Evolutionary conservation across 2,888 invertebrate species (phyloP).

Genomic region (Sinelater perroti): DNA sequence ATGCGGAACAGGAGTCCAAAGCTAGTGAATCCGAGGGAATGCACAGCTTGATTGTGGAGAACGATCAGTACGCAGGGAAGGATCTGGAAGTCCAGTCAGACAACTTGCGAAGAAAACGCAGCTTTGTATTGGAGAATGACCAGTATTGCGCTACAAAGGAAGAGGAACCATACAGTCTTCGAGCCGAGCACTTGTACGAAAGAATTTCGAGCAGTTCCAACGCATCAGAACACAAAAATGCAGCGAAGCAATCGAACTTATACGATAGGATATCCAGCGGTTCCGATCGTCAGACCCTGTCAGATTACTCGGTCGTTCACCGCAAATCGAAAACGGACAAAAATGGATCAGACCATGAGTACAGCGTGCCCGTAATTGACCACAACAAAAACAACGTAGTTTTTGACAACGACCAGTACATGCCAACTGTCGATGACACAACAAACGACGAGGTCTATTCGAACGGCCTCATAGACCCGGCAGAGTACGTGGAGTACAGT

Average conservation of each 20-base stretch:
- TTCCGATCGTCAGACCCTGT: constrained; percentile 1
- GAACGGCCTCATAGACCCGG: constrained; percentile 4
- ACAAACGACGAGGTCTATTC: constrained; percentile 4
- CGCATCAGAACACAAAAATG: not conserved
- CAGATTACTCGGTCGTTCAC: constrained; percentile 18
- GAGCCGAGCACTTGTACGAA: constrained; percentile 35
- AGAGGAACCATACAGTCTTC: constrained; percentile 33
- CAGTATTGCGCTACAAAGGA: constrained; percentile 27
- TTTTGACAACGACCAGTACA: constrained; percentile 38
- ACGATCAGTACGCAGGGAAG: constrained; percentile 18
- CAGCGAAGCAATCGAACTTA: not conserved
- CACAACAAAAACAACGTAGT: constrained; percentile 36
- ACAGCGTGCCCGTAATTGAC: constrained; percentile 30
- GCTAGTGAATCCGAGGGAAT: not conserved
- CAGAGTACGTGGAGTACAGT: constrained; percentile 13
- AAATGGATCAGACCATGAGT: constrained; percentile 31
- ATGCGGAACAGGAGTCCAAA: constrained; percentile 3
- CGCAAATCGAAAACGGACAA: constrained; percentile 17
- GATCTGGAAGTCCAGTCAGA: not conserved
- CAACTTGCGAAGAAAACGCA: not conserved
- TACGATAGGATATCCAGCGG: constrained; percentile 23
- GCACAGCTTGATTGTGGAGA: constrained; percentile 23
- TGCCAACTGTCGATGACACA: constrained; percentile 23
- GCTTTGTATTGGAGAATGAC: constrained; percentile 32
- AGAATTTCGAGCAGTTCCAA: constrained; percentile 35